Conservation (phyloP, 1,140 invertebrate species). For the Drosophila rufa region DNA sequence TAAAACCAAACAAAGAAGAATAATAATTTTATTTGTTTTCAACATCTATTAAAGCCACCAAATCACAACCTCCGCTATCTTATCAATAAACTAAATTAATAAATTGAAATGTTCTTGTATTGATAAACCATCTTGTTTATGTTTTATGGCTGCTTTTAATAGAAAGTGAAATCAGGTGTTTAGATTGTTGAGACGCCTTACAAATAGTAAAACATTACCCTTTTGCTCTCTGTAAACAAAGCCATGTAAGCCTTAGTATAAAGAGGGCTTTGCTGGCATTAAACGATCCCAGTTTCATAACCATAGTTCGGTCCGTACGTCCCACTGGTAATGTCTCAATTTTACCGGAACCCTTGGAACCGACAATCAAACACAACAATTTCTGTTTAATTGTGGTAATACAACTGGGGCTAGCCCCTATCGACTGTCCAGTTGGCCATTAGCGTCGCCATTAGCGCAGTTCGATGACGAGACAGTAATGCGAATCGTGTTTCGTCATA, state of each 20-base stretch:
- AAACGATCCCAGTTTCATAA: background rate
- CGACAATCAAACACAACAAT: conserved; percentile 19
- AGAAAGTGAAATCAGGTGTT: background rate
- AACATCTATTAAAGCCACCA: background rate
- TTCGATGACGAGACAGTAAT: conserved; percentile 48
- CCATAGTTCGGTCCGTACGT: background rate
- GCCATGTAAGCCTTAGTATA: background rate
- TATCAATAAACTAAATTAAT: conserved; percentile 15
- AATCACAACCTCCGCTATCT: background rate
- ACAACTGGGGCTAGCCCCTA: conserved; percentile 36
- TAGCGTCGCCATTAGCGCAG: conserved; percentile 51
- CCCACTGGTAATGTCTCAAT: conserved; percentile 31
- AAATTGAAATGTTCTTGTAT: conserved; percentile 3
- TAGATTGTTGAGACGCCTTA: too few relatives aligned
- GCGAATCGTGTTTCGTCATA: conserved; percentile 51
- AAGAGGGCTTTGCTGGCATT: background rate
- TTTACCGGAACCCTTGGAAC: conserved; percentile 15
- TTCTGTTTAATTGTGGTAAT: conserved; percentile 33
- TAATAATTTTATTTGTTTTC: background rate
- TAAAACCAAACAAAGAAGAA: too few relatives aligned
- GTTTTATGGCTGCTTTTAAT: background rate
- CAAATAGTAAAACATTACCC: background rate
- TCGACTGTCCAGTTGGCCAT: conserved; percentile 31
- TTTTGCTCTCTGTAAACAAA: too few relatives aligned
- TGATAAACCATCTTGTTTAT: conserved; percentile 9